Evolutionary conservation across 2,888 invertebrate species (phyloP).

Genomic region (Galerucella calmariensis): DNA sequence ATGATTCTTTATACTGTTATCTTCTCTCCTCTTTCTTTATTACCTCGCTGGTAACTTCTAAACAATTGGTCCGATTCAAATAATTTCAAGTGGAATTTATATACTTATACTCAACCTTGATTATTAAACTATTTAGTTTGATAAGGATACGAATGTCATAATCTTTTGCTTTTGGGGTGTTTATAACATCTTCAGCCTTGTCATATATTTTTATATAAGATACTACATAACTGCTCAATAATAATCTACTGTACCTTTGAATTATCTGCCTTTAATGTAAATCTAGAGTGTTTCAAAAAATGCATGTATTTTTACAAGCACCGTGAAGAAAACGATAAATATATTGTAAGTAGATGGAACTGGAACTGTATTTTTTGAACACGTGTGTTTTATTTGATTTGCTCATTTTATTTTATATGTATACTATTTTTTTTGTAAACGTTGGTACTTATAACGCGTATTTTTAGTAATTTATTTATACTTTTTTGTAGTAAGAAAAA

Average conservation of each 20-base stretch:
- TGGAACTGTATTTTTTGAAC: conserved; percentile 28
- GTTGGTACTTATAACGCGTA: conserved; percentile 41
- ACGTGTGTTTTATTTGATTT: conserved; percentile 32
- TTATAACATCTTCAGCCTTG: not conserved
- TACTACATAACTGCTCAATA: conserved; percentile 25
- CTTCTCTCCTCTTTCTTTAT: no score
- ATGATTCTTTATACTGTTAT: no score
- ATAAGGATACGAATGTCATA: no score
- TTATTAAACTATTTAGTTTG: no score
- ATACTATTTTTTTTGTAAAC: not conserved
- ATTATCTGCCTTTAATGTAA: conserved; percentile 17
- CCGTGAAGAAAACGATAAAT: not conserved
- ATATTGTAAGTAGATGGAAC: conserved; percentile 2
- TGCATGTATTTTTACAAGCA: not conserved
- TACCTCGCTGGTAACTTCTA: no score
- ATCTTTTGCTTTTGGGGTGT: not conserved
- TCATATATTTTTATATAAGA: conserved; percentile 26
- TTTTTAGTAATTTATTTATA: conserved; percentile 39
- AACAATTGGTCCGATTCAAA: no score
- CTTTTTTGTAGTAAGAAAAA: conserved; percentile 36
- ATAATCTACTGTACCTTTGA: conserved; percentile 15
- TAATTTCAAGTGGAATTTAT: no score
- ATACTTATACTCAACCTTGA: no score
- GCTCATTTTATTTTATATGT: conserved; percentile 30
- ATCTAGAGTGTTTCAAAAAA: conserved; percentile 14